Evolutionary conservation across 2,113 vertebrate genomes (phyloP).

Genomic region (Python bivittatus): DNA sequence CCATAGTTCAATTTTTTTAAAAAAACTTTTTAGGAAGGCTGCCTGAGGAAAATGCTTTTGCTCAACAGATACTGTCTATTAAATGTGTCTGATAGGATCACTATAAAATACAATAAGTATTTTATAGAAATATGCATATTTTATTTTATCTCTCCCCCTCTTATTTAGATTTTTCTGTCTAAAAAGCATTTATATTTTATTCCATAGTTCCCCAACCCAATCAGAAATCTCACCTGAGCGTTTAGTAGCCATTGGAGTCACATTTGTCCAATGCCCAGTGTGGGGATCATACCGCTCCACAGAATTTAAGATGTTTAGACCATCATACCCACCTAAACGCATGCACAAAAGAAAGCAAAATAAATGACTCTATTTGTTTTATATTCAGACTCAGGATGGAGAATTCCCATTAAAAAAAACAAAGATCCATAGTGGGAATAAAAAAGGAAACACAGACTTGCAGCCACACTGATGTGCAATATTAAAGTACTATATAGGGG

Average conservation of each 20-base stretch:
- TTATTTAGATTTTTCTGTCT: not conserved
- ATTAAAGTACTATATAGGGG: no score
- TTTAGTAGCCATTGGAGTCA: conserved; percentile 97
- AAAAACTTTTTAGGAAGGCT: not conserved
- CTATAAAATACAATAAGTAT: not conserved
- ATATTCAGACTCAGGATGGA: not conserved
- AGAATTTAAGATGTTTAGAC: conserved; percentile 95
- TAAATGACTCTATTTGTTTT: not conserved
- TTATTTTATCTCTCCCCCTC: not conserved
- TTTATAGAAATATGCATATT: not conserved
- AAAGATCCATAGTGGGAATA: not conserved
- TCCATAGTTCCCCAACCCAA: not conserved
- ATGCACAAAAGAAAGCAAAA: conserved; percentile 25
- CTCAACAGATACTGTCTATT: not conserved
- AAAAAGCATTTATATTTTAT: not conserved
- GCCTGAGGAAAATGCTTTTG: not conserved
- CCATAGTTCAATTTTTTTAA: not conserved
- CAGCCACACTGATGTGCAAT: not conserved
- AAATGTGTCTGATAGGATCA: not conserved
- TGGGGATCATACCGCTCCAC: conserved; percentile 98
- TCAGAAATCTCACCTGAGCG: conserved; percentile 81
- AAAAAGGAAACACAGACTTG: not conserved
- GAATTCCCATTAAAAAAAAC: not conserved
- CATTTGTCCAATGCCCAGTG: conserved; percentile 97
- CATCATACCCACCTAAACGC: conserved; percentile 92